Evolutionary conservation across 2,888 invertebrate genomes (phyloP), one percentile per base, ranked within the genome.

Genomic region (Electrophaes corylata): DNA sequence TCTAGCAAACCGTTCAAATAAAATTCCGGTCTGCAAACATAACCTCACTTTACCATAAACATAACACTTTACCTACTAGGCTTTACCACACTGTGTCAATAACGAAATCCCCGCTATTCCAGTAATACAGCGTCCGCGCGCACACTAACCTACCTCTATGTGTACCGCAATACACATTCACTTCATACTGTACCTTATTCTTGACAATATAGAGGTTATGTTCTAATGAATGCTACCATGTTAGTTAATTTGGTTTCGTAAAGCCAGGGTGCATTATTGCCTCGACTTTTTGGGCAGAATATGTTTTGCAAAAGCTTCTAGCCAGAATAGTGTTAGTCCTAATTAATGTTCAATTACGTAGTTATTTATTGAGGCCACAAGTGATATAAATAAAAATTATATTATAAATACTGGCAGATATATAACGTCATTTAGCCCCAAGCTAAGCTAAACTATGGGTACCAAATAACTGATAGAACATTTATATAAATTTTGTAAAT

Each of bases 251-350:
- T 61, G 45, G 61, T 64, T 64, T 61, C 26, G 56, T 26, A 64
- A 61, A 59, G 64, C 64, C 61, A 35, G 41, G 58, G 61, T 61
- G 56, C 56, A 64, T 64, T 64, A 64, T 61, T 64, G 64, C 58
- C 46, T 39, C 43, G 47, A 60, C 41, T 63, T 62, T 64, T 62
- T 64, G 54, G 58, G 39, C 14, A 31, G 40, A 40, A 49, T 49
- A 49, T 40, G 40, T 52, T 45, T 45, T 50, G 45, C 10, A n/a
- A 10, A 5, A 4, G 41, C 41, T n/a, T 12, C 41, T 11, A 50
- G 43, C 45, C 19, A 29, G 19, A 29, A 52, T 18, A 37, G 33
- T 51, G 26, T 52, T 52, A 35, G 44, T 12, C 33, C 12, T 35
- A 14, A 23, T 23, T 23, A 23, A 5, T 23, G 6, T 23, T 23